phyloP scores from a whole-genome alignment of 1,140 invertebrate genomes.

The Dolichoris vasculosae region DNA sequence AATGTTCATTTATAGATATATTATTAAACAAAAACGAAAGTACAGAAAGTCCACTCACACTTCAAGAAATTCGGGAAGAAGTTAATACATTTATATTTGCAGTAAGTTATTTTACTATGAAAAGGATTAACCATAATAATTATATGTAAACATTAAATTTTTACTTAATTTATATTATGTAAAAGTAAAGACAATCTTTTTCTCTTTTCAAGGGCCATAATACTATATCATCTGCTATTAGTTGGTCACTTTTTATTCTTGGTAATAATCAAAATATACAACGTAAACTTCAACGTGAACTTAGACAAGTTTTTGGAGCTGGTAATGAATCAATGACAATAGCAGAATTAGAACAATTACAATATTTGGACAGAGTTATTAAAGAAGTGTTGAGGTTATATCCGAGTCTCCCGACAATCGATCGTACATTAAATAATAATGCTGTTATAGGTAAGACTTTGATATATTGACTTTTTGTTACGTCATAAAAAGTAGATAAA shows the following conservation, averaged over 20 bases:
- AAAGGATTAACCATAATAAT: neutral
- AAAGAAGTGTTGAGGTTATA: slow-evolving; percentile 79
- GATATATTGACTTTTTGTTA: neutral
- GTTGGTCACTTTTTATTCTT: slow-evolving; percentile 73
- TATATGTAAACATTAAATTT: neutral
- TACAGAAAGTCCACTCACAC: slow-evolving; percentile 75
- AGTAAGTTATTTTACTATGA: slow-evolving; percentile 67
- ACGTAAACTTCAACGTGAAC: slow-evolving; percentile 78
- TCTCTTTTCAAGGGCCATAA: slow-evolving; percentile 77
- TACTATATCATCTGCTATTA: slow-evolving; percentile 78
- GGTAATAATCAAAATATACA: slow-evolving; percentile 77
- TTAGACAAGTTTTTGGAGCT: slow-evolving; percentile 76
- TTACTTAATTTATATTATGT: neutral
- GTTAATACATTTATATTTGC: slow-evolving; percentile 88
- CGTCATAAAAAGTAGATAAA: neutral
- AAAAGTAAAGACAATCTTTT: neutral
- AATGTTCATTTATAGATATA: slow-evolving; percentile 81
- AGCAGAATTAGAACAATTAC: slow-evolving; percentile 74
- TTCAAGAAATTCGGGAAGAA: slow-evolving; percentile 82
- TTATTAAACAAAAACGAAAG: slow-evolving; percentile 77
- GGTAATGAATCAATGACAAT: slow-evolving; percentile 63
- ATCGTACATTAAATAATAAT: slow-evolving; percentile 75
- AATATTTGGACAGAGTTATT: slow-evolving; percentile 79
- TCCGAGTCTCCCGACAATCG: slow-evolving; percentile 79
- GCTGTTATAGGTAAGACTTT: slow-evolving; percentile 73